Evolutionary conservation across 2,113 vertebrate genomes (phyloP).

Genomic region (Raja brachyura): DNA sequence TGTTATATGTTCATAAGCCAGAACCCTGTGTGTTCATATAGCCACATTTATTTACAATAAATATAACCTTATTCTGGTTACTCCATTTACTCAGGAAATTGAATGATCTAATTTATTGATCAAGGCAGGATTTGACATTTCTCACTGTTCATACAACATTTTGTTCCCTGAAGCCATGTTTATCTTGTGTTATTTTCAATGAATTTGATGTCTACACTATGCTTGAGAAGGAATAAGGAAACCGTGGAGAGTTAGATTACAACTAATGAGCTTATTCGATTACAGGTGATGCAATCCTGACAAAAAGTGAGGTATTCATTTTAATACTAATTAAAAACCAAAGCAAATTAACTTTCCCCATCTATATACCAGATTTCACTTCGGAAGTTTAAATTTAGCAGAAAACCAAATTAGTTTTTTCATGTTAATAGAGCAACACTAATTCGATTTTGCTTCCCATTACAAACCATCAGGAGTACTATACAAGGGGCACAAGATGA

Average conservation of each 20-base stretch:
- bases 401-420: not conserved
- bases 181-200: not conserved
- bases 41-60: not conserved
- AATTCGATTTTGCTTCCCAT: not conserved
- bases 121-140: not conserved
- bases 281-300: too few species aligned
- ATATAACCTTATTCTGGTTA: not conserved
- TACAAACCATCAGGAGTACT: not conserved
- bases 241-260: not conserved
- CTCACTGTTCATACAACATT: not conserved
- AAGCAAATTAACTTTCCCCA: constrained; percentile 21
- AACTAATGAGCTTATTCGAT: not conserved
- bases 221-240: not conserved
- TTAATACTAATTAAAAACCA: constrained; percentile 24
- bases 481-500: not conserved
- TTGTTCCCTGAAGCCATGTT: not conserved
- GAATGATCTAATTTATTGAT: constrained; percentile 12
- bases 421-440: too few species aligned
- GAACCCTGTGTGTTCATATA: not conserved
- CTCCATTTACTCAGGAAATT: not conserved
- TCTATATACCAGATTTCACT: not conserved
- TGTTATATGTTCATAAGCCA: not conserved
- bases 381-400: not conserved
- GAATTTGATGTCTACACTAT: not conserved
- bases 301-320: not conserved